Base-by-base conservation (phyloP, 1,140 invertebrate genomes). In the Mya arenaria region DNA sequence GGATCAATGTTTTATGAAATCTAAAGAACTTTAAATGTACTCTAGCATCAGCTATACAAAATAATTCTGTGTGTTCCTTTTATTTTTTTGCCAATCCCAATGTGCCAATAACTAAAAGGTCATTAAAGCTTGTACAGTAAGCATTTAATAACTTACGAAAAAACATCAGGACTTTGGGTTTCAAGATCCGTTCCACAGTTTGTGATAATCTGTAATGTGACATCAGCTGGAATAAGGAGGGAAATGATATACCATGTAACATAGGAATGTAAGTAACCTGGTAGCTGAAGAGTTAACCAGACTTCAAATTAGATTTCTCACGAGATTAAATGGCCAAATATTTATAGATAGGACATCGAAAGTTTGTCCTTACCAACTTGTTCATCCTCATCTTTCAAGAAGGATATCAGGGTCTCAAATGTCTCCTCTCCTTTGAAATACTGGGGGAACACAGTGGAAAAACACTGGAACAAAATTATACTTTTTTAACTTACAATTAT, bases 341-440 rank as follows among this genome's bases (percentile, higher is more conserved):
- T n/a, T n/a, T 48, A 48, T 48, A n/a, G 10, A 13, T 48, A 48
- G 44, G n/a, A 48, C 44, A 48, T 48, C 10, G 10, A 1, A 71
- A 48, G 52, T 15, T 25, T 2, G 32, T 34, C 89, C 91, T 89
- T 86, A 92, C 92, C 23, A 96, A 97, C 96, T 19, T 97, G 95
- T 89, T 95, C 95, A 88, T 98, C 97, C 84, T 97, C 96, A 72
- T 97, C 96, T 84, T 92, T 92, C 23, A 99, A 91, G 84, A 99
- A 94, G 44, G 95, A 94, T 63, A 98, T 95, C 39, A 99, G 94
- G 87, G 96, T 95, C 87, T 95, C 95, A 84, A 98, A 94, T 48
- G 98, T 96, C 88, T 97, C 96, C 81, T 96, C 94, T 90, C 97
- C 96, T 73, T 97, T 94, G 92, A 99, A 99, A 93, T 98, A 97